Percentiles rank a stretch among this genome's conserved stretches.
Conservation (phyloP, 2,797 vertebrate genomes). For the Pitangus sulphuratus region DNA sequence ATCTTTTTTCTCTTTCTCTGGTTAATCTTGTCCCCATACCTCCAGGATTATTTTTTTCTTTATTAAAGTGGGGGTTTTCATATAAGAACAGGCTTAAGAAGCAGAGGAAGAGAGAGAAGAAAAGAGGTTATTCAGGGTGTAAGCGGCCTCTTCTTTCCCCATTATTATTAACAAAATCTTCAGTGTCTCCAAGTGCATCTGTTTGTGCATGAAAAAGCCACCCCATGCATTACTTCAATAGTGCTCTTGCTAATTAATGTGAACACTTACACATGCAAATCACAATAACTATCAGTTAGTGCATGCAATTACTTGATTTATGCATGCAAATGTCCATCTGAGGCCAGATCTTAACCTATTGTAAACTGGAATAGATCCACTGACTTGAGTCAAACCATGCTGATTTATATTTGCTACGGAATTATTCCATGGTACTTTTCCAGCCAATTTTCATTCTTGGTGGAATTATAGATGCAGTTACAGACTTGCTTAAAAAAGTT, state of each 20-base stretch:
- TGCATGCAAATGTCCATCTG: conserved; percentile 32
- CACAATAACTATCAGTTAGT: conserved; percentile 37
- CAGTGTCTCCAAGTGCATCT: conserved; percentile 14
- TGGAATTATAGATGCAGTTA: not conserved
- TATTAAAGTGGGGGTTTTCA: conserved; percentile 50
- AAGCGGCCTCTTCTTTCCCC: not conserved
- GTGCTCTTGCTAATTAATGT: conserved; percentile 19
- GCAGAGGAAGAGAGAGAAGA: not conserved
- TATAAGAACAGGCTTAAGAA: not conserved
- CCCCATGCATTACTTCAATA: not conserved
- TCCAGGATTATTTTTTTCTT: conserved; percentile 51
- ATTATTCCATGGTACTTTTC: not conserved
- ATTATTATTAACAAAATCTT: conserved; percentile 15
- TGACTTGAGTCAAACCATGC: not conserved
- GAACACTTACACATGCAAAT: conserved; percentile 49
- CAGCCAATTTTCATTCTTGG: not conserved
- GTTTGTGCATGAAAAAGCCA: conserved; percentile 1
- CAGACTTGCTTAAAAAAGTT: not conserved
- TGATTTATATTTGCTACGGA: not conserved
- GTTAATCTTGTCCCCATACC: conserved; percentile 47
- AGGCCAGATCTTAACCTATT: conserved; percentile 28
- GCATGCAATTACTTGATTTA: conserved; percentile 20
- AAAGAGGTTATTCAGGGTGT: not conserved
- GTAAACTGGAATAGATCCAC: not conserved
- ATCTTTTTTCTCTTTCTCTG: conserved; percentile 46